Conservation (phyloP, 2,113 vertebrate species). For the Crotalus viridis region DNA sequence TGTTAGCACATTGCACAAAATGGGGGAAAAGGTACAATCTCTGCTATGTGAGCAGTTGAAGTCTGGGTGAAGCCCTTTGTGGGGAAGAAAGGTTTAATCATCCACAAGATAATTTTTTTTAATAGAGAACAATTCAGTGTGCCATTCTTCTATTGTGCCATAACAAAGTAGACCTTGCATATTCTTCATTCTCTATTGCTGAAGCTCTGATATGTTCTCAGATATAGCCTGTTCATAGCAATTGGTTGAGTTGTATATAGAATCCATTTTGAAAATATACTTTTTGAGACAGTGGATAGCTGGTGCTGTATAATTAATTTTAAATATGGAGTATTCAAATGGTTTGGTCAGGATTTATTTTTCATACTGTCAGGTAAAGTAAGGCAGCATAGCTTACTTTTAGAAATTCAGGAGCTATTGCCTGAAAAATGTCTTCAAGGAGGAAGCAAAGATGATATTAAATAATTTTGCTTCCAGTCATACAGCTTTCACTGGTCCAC, state of each 20-base stretch:
- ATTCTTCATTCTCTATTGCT: constrained; percentile 18
- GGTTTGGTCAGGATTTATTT: constrained; percentile 25
- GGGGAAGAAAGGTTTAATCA: constrained; percentile 52
- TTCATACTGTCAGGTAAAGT: constrained; percentile 7
- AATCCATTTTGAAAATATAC: constrained; percentile 15
- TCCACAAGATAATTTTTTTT: constrained; percentile 27
- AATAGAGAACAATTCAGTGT: constrained; percentile 33
- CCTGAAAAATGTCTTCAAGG: constrained; percentile 28
- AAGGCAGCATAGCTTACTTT: constrained; percentile 51
- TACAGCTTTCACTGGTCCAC: constrained; percentile 7
- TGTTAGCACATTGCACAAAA: constrained; percentile 68
- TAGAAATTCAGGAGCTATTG: constrained; percentile 38
- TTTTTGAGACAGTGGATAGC: background rate
- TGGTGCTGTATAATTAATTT: constrained; percentile 27
- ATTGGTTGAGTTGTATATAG: constrained; percentile 31
- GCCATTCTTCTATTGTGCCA: constrained; percentile 62
- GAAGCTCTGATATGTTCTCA: constrained; percentile 36
- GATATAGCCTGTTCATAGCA: constrained; percentile 42
- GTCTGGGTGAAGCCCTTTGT: constrained; percentile 52
- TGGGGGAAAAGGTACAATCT: constrained; percentile 39
- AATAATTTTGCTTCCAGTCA: constrained; percentile 34
- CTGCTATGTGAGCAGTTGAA: constrained; percentile 64
- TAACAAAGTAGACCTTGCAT: constrained; percentile 55
- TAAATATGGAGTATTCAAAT: constrained; percentile 40
- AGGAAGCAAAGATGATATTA: background rate